These are phyloP conservation scores for Criorhina ranunculi DNA, from an alignment of 2,888 invertebrate genomes.

Conservation along the genomic window DNA sequence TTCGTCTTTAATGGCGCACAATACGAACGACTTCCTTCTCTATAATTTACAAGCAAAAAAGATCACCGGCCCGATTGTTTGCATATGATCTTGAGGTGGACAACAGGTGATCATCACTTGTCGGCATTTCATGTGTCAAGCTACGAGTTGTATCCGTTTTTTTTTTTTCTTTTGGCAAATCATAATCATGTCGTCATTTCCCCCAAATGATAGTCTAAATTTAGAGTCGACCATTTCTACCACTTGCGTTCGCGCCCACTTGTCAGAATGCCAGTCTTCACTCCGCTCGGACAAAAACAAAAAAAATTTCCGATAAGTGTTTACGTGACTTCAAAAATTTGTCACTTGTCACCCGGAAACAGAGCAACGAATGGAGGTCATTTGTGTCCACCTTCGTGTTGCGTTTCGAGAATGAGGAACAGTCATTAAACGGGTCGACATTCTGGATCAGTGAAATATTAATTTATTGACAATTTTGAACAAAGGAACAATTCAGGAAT, in stretches of 20 bases:
- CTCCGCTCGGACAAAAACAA: background rate
- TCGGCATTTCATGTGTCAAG: constrained; percentile 57
- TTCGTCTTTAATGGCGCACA: constrained; percentile 37
- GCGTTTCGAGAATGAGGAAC: constrained; percentile 34
- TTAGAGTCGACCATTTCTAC: constrained; percentile 46
- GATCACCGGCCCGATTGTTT: constrained; percentile 58
- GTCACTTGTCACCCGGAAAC: constrained; percentile 69
- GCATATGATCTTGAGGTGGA: constrained; percentile 53
- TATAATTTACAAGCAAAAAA: constrained; percentile 38
- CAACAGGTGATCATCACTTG: constrained; percentile 75
- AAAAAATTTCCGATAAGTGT: constrained; percentile 30
- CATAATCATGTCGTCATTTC: constrained; percentile 67
- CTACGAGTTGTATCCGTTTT: constrained; percentile 20
- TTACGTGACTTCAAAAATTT: constrained; percentile 32
- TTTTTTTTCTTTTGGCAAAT: constrained; percentile 51
- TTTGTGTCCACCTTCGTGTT: constrained; percentile 25
- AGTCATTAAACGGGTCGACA: constrained; percentile 8
- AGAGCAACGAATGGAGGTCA: constrained; percentile 21
- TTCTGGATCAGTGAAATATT: constrained; percentile 28
- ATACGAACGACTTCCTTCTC: constrained; percentile 49
- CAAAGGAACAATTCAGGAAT: constrained; percentile 27
- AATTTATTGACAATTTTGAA: constrained; percentile 32
- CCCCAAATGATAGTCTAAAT: constrained; percentile 56
- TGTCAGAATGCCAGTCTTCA: constrained; percentile 39
- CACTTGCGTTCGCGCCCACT: constrained; percentile 54